phyloP scores from a whole-genome alignment of 2,888 invertebrate genomes.

The Sthenelais limicola region DNA sequence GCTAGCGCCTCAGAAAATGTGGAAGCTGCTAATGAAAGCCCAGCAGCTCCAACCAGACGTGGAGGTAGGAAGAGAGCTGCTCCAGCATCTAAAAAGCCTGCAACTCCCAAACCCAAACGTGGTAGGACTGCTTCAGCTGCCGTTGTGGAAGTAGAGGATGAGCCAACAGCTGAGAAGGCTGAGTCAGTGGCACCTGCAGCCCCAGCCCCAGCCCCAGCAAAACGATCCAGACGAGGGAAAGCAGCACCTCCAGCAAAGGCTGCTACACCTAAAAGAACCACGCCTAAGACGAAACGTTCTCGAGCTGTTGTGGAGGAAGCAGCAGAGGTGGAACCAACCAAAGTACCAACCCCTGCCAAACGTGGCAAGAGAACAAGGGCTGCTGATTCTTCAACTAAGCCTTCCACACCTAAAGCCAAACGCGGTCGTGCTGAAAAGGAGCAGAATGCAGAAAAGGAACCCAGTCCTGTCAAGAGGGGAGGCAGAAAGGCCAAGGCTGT shows the following conservation, averaged over 20 bases:
- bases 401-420: not conserved
- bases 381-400: not conserved
- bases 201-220: not conserved
- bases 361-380: conserved; percentile 2
- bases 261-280: conserved; percentile 23
- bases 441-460: conserved; percentile 1
- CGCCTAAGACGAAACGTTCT: conserved; percentile 23
- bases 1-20: not conserved
- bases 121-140: not conserved
- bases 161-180: too few species aligned
- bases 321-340: conserved; percentile 2
- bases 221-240: not conserved
- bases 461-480: conserved; percentile 2
- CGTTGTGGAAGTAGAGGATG: not conserved
- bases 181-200: not conserved
- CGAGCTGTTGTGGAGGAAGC: not conserved
- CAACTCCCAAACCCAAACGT: not conserved
- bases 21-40: not conserved
- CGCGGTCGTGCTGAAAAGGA: not conserved
- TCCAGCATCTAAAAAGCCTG: not conserved
- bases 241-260: conserved; percentile 25
- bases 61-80: not conserved
- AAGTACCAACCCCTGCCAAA: not conserved
- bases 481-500: not conserved
- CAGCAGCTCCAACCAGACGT: not conserved